A percentile compares a stretch with the other conserved stretches of the same genome.
phyloP scores from a whole-genome alignment of 92 coral and sea anemone genomes.

The Porites lobata region DNA sequence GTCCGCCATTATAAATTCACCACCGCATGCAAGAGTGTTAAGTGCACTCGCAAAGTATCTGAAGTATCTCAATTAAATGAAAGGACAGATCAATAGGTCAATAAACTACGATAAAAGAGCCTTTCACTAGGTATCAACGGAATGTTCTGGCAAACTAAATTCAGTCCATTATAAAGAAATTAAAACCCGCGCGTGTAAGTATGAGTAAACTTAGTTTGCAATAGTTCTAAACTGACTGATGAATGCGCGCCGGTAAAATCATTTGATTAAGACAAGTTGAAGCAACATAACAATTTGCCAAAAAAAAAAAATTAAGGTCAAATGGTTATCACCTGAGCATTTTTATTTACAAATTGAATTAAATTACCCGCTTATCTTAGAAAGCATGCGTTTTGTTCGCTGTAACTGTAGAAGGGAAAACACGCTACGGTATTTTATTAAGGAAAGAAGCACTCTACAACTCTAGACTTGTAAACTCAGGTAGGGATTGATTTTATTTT shows the following conservation, averaged over 20 bases:
- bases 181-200: background rate
- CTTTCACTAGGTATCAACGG: background rate
- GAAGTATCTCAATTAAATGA: background rate
- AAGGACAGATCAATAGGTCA: background rate
- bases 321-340: slow-evolving; percentile 17
- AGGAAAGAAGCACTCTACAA: background rate
- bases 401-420: slow-evolving; percentile 2
- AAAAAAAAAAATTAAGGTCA: slow-evolving; percentile 13
- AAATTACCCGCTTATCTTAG: slow-evolving; percentile 3
- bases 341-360: background rate
- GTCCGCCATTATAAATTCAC: background rate
- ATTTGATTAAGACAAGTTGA: too few relatives aligned
- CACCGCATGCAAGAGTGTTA: background rate
- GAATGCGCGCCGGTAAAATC: too few relatives aligned
- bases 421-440: slow-evolving; percentile 17
- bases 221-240: background rate
- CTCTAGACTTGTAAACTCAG: slow-evolving; percentile 2
- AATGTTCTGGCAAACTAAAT: background rate
- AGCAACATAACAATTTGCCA: slow-evolving; percentile 5
- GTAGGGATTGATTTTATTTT: slow-evolving; percentile 20
- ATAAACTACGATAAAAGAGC: background rate
- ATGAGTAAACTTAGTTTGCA: background rate
- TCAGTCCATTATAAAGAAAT: background rate
- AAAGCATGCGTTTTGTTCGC: slow-evolving; percentile 10
- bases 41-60: background rate